Evolutionary conservation across 2,797 vertebrate genomes (phyloP), one percentile per base, ranked within the genome.

Genomic region (Eospalax fontanierii): DNA sequence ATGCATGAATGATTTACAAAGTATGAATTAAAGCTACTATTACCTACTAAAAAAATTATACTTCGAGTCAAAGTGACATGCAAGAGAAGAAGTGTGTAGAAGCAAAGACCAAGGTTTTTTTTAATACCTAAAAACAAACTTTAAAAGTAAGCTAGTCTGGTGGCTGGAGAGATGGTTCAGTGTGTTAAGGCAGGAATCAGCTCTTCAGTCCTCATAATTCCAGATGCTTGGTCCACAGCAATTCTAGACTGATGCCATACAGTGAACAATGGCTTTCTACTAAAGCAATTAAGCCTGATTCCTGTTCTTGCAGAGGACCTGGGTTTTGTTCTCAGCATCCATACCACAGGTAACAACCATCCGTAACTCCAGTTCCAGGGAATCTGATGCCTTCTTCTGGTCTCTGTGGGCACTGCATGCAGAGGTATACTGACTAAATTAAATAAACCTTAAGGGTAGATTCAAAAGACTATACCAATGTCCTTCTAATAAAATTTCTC

Each of bases 1-100:
- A n/a, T 7, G 75, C 40, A 95, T 87, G 63, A 87, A 40, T 95
- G 68, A 93, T 93, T 91, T 95, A 59, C 24, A 95, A 94, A 85
- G 26, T 88, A 92, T 89, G 92, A 90, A 92, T 21, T 35, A 71
- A 86, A 70, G 46, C 66, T 88, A 50, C 38, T 91, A 78, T 82
- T 95, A 63, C 35, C 26, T 88, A 61, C 40, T 50, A 57, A 75
- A 93, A n/a, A 33, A 92, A 96, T 15, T 70, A 28, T 11, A 70
- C 22, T 38, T 2, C 22, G 70, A 38, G 22, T 22, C 43, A 93
- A 93, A 92, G 87, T 89, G 18, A 82, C 59, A 50, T 68, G 74
- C 15, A 28, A 81, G 38, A 95, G 16, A 91, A 4, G 6, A 81
- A 95, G 33, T 75, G 18, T 80, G 16, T 75, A 70, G 87, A 92